Evolutionary conservation across 2,113 vertebrate genomes (phyloP), one percentile per base, ranked within the genome.

Genomic region (Aleadryas rufinucha): DNA sequence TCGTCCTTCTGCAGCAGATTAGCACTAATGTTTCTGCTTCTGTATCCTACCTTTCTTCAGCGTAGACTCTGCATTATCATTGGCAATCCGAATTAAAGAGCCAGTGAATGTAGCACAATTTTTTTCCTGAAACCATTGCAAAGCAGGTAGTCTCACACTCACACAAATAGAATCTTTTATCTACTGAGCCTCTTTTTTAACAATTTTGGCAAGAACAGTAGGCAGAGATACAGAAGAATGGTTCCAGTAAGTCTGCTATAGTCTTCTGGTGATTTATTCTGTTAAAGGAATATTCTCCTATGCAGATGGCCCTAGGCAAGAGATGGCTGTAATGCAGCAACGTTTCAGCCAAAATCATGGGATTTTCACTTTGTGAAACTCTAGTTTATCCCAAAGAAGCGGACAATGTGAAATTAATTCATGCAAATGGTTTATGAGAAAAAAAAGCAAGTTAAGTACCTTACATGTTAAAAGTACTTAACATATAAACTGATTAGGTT

Each of bases 11-110:
- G 96, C 97, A 98, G 98, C 97, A 97, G 98, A 98, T 98, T 98
- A 98, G 97, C 97, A 97, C 96, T 98, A 98, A 98, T 97, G 98
- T 97, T 97, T 96, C 97, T 98, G 98, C 97, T 97, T 97, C 94
- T 97, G 97, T 97, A 98, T 97, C 97, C 98, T 98, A 98, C 98
- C 97, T 97, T 97, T 96, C 97, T 89, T 72, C 92, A 97, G 97
- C 77, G 54, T 63, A 95, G 89, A 81, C 95, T 89, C 86, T 95
- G 97, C 97, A 96, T 96, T 98, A 98, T 95, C 97, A 97, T 95
- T 98, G 97, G 98, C 95, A 97, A 98, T 97, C 92, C 49, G 59
- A 98, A 98, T 98, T 98, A 98, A 98, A 98, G 98, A 98, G 97
- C 96, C 98, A 98, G 97, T 87, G 91, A 98, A 98, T 88, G 89